Evolutionary conservation across 2,888 invertebrate species (phyloP).

Genomic region (Eristalis tenax): DNA sequence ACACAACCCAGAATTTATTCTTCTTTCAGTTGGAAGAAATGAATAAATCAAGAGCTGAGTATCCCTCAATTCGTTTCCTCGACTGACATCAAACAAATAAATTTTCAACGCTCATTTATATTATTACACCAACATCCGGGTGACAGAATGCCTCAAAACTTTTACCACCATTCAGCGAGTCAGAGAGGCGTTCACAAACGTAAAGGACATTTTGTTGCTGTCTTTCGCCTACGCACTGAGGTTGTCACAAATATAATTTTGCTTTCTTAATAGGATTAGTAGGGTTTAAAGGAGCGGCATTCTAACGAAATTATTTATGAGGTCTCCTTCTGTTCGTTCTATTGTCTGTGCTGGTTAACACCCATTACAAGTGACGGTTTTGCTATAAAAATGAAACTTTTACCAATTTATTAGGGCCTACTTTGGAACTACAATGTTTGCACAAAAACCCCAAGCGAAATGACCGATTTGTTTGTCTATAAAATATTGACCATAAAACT

Average conservation of each 20-base stretch:
- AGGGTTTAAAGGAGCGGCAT: constrained; percentile 4
- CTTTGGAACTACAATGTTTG: constrained; percentile 31
- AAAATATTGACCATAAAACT: constrained; percentile 13
- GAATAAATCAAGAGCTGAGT: neutral
- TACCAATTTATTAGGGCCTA: constrained; percentile 15
- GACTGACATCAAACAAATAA: constrained; percentile 14
- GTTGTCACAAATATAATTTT: constrained; percentile 11
- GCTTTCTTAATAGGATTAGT: constrained; percentile 22
- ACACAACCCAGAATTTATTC: neutral
- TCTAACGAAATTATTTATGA: constrained; percentile 13
- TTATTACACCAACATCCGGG: constrained; percentile 26
- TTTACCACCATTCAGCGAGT: constrained; percentile 2
- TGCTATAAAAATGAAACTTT: constrained; percentile 47
- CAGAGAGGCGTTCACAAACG: neutral
- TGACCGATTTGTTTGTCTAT: constrained; percentile 35
- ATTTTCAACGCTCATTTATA: constrained; percentile 38
- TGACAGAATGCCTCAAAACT: constrained; percentile 8
- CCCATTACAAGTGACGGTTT: constrained; percentile 24
- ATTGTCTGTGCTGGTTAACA: constrained; percentile 15
- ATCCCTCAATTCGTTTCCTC: neutral
- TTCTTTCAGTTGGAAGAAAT: neutral
- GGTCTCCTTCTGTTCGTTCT: neutral
- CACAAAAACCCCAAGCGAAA: constrained; percentile 1
- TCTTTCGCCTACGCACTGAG: neutral
- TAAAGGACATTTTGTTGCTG: neutral